These are phyloP conservation scores for Pygoscelis antarcticus DNA, from an alignment of 2,113 vertebrate genomes.

Conservation along the genomic window DNA sequence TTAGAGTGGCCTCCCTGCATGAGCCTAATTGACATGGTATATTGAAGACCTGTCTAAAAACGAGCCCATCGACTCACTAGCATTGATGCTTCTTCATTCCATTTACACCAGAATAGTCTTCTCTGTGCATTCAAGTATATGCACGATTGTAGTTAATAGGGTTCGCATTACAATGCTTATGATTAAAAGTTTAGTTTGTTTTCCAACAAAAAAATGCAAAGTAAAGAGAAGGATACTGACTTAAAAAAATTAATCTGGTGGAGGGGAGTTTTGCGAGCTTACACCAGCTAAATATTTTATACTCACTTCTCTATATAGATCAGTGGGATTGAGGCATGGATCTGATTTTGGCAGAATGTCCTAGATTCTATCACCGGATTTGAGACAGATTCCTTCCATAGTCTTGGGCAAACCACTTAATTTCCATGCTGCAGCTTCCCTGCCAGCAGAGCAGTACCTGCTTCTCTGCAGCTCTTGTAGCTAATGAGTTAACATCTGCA, in stretches of 20 bases:
- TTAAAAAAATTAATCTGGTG: not conserved
- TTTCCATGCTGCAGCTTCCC: not conserved
- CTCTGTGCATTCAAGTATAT: not conserved
- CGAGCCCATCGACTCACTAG: not conserved
- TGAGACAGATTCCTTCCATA: not conserved
- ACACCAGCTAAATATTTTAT: not conserved
- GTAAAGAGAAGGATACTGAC: not conserved
- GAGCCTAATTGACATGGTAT: not conserved
- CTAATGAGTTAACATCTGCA: not conserved
- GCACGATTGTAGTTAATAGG: not conserved
- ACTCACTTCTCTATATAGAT: not conserved
- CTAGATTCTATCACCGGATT: not conserved
- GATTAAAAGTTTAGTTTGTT: not conserved
- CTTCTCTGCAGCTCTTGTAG: not conserved
- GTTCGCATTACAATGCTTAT: not conserved
- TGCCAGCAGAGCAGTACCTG: not conserved
- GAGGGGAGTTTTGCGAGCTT: not conserved
- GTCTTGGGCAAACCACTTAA: not conserved
- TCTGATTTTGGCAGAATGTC: not conserved
- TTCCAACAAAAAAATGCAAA: not conserved
- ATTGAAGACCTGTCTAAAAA: not conserved
- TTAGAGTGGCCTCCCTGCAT: not conserved
- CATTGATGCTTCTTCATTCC: not conserved
- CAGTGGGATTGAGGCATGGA: not conserved
- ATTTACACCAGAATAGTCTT: not conserved